Evolutionary conservation across 2,797 vertebrate genomes (phyloP).

Genomic region (Falco biarmicus): DNA sequence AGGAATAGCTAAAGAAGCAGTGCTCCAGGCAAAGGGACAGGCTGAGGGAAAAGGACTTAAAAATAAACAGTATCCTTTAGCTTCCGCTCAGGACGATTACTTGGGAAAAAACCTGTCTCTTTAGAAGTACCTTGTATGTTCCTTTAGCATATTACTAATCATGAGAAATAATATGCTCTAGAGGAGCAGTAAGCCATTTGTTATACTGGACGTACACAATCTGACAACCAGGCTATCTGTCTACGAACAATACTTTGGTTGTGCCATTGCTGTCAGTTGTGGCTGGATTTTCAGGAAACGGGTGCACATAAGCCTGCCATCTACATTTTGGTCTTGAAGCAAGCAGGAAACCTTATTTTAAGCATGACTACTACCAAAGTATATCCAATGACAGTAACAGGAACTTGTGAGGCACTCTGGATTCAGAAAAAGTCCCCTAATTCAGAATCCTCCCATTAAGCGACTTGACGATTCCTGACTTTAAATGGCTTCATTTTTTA

Average conservation of each 20-base stretch:
- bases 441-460: not conserved
- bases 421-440: not conserved
- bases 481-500: not conserved
- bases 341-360: not conserved
- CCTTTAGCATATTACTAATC: accelerated
- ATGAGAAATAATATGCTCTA: not conserved
- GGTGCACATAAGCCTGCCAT: not conserved
- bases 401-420: not conserved
- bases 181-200: not conserved
- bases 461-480: not conserved
- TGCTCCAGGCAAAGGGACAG: not conserved
- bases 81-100: not conserved
- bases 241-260: not conserved
- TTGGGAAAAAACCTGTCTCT: not conserved
- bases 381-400: not conserved
- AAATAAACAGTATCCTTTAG: not conserved
- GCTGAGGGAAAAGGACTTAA: not conserved
- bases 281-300: not conserved
- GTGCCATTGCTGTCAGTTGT: not conserved
- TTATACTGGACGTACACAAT: not conserved
- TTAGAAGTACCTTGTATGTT: not conserved
- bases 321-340: not conserved
- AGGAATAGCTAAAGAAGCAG: not conserved
- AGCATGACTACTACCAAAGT: too few relatives aligned
- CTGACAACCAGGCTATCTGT: not conserved